phyloP scores from a whole-genome alignment of 2,113 vertebrate genomes.

The Casuarius casuarius region DNA sequence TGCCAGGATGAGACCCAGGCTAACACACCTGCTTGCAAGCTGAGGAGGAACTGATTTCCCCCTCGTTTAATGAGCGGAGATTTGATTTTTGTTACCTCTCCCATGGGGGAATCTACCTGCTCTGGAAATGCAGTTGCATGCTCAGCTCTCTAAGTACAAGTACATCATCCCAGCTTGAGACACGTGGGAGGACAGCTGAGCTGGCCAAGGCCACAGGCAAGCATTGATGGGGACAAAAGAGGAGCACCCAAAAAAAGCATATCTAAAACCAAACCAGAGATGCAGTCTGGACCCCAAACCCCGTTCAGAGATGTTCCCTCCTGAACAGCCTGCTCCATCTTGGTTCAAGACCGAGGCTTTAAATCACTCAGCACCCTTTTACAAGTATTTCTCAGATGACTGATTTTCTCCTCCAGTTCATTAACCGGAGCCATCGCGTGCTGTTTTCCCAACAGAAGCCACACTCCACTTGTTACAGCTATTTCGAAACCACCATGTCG shows the following conservation, averaged over 20 bases:
- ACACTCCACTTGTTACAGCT: background rate
- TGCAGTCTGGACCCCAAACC: background rate
- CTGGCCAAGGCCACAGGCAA: background rate
- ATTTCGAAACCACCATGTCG: background rate
- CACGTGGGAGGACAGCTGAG: background rate
- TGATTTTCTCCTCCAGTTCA: conserved; percentile 20
- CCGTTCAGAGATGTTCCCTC: background rate
- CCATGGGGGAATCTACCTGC: background rate
- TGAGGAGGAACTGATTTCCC: background rate
- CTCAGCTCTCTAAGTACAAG: background rate
- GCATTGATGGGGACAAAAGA: background rate
- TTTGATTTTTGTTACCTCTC: background rate
- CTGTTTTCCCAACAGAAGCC: conserved; percentile 28
- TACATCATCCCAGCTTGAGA: background rate
- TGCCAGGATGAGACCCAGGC: background rate
- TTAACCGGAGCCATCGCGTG: background rate
- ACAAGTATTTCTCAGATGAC: conserved; percentile 24
- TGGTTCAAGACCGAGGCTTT: background rate
- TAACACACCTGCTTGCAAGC: background rate
- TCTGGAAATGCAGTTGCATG: background rate
- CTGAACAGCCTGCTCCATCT: background rate
- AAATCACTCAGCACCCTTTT: background rate
- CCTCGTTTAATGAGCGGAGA: background rate
- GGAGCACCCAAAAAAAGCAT: background rate
- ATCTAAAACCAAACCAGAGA: background rate